Base-by-base conservation (phyloP, 92 coral and sea anemone species). In the Pocillopora grandis region DNA sequence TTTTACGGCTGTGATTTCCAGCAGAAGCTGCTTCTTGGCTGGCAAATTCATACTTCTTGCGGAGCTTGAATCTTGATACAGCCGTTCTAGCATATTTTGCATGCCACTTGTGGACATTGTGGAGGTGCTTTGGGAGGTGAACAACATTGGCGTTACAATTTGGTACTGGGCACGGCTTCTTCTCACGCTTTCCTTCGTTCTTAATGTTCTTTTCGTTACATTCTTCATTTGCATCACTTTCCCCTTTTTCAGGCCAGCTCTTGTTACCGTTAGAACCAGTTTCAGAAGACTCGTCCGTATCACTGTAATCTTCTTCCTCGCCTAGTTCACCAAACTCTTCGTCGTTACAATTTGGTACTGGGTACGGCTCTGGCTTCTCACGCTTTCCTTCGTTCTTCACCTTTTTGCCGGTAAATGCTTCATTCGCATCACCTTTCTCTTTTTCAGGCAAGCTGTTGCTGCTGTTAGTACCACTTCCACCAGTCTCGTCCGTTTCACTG, bases 61-160 rank as follows among this genome's bases (percentile, higher is more conserved):
- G 73, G 52, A 84, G 80, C 69, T 68, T 68, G 57, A 42, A 76
- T 77, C 82, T 66, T 60, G 61, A 12, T 59, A 76, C 12, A 20
- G 87, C 83, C 27, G 81, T 42, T 76, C 65, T 66, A 12, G 82
- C 75, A 66, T n/a, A 77, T 75, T 70, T 67, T 58, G 16, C 57
- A 57, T 15, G 20, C 76, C 82, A 84, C 16, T 68, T 68, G 58
- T 84, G 82, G 16, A 84, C 87, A 20, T 76, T 84, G 74, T 66
- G 63, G 62, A 84, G 73, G 65, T 84, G 87, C 48, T 67, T 84
- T 63, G 82, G 87, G 1, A 76, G 76, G 57, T 76, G 87, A 66
- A 84, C 73, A 62, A 75, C 82, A 21, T 61, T 76, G 27, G 58
- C 62, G 31, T 57, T 52, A 59, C 82, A 84, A 42, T 19, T 9